Percentiles rank a stretch among this genome's conserved stretches.
Conservation (phyloP, 2,888 invertebrate species). For the Adela reaumurella region DNA sequence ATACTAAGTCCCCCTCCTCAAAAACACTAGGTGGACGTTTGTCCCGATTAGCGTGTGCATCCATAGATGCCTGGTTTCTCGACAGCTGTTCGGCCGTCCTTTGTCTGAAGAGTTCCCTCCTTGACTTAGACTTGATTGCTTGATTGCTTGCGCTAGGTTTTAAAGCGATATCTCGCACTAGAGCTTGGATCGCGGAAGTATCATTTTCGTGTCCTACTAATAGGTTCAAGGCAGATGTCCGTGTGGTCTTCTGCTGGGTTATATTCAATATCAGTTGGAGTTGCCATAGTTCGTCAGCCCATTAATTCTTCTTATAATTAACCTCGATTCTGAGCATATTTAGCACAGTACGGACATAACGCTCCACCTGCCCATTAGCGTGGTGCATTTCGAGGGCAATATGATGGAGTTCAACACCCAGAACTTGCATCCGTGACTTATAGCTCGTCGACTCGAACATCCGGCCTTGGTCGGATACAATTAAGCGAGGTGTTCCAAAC, state of each 20-base stretch:
- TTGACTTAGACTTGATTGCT: no score
- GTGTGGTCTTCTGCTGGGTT: no score
- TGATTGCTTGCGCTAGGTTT: slow-evolving; percentile 3
- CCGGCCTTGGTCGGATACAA: no score
- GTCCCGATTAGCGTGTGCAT: slow-evolving; percentile 1
- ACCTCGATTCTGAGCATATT: no score
- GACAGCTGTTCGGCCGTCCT: no score
- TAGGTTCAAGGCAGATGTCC: slow-evolving; percentile 12
- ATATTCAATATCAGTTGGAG: slow-evolving; percentile 11
- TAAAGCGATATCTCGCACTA: slow-evolving; percentile 10
- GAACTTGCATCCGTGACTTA: no score
- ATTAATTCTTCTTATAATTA: neutral
- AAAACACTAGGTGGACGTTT: neutral
- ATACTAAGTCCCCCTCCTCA: slow-evolving; percentile 2
- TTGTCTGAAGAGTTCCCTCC: neutral
- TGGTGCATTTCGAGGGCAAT: no score
- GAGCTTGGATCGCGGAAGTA: slow-evolving; percentile 8
- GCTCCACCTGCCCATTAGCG: no score
- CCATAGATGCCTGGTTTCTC: neutral
- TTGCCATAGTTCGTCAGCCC: slow-evolving; percentile 4
- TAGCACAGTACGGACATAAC: no score
- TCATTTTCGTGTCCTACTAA: slow-evolving; percentile 10
- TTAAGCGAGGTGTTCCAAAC: no score
- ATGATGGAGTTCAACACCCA: no score
- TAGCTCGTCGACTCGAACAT: no score